Evolutionary conservation across 2,113 vertebrate genomes (phyloP).

Genomic region (Ceyx cyanopectus): DNA sequence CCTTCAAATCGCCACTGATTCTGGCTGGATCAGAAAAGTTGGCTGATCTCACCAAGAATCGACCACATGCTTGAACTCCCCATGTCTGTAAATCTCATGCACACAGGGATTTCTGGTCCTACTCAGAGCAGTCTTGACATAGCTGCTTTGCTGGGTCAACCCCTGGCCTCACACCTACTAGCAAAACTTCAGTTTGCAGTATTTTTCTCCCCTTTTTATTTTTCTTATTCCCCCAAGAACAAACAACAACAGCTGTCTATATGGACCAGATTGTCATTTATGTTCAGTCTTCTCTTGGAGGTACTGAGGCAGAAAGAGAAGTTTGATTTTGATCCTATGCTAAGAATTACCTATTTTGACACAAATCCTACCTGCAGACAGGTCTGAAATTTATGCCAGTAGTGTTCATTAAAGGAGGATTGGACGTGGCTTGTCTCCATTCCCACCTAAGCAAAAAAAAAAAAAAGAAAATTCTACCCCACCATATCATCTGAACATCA

Average conservation of each 20-base stretch:
- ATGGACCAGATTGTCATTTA: not conserved
- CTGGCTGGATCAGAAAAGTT: not conserved
- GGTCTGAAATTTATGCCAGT: not conserved
- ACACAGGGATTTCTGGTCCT: not conserved
- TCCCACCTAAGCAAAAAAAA: not conserved
- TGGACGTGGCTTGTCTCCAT: not conserved
- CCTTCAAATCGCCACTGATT: not conserved
- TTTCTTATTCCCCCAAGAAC: no score
- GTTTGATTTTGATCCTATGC: not conserved
- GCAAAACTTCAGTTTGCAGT: not conserved
- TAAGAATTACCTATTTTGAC: not conserved
- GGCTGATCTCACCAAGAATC: not conserved
- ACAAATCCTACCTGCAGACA: not conserved
- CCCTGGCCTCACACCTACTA: not conserved
- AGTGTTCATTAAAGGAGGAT: not conserved
- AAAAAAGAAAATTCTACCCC: not conserved
- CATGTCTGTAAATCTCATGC: rapidly evolving
- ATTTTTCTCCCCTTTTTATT: not conserved
- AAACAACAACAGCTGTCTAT: not conserved
- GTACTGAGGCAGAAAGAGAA: not conserved
- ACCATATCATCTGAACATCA: not conserved
- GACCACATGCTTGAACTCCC: not conserved
- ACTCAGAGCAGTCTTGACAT: not conserved
- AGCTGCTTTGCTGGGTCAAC: not conserved
- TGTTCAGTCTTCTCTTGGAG: not conserved